These are phyloP conservation scores for Cassiopea andromeda DNA, from an alignment of 30 jellyfish, hydroid and myxozoan species.

Conservation along the genomic window DNA sequence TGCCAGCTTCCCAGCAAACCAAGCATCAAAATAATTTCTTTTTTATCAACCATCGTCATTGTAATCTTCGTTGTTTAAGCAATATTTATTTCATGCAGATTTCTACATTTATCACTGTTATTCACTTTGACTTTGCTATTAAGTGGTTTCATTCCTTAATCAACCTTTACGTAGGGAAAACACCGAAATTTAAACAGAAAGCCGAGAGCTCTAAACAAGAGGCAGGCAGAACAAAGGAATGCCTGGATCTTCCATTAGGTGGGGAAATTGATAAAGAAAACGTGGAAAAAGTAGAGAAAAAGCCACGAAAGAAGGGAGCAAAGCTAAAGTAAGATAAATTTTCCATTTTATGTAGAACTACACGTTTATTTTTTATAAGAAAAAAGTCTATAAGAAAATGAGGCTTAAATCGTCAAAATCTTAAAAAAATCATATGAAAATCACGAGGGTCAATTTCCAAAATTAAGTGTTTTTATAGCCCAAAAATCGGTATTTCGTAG, in stretches of 20 bases:
- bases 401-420: too few relatives aligned
- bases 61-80: too few relatives aligned
- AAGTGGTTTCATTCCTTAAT: background rate
- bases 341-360: background rate
- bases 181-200: constrained; percentile 57
- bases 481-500: too few relatives aligned
- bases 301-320: constrained; percentile 16
- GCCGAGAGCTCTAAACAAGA: background rate
- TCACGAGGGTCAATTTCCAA: too few relatives aligned
- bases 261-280: constrained; percentile 6
- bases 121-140: background rate
- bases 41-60: too few relatives aligned
- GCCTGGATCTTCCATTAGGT: constrained; percentile 25
- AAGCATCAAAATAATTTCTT: too few relatives aligned
- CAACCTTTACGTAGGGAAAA: background rate
- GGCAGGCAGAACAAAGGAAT: constrained; percentile 17
- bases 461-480: too few relatives aligned
- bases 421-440: too few relatives aligned
- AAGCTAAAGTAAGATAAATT: background rate
- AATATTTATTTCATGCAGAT: too few relatives aligned
- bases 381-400: too few relatives aligned
- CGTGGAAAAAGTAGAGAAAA: constrained; percentile 10
- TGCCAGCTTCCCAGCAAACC: too few relatives aligned
- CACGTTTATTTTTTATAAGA: too few relatives aligned
- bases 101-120: background rate